Evolutionary conservation across 37 sponge, comb jelly and placozoan species (phyloP).

Genomic region (Agelas oroides): DNA sequence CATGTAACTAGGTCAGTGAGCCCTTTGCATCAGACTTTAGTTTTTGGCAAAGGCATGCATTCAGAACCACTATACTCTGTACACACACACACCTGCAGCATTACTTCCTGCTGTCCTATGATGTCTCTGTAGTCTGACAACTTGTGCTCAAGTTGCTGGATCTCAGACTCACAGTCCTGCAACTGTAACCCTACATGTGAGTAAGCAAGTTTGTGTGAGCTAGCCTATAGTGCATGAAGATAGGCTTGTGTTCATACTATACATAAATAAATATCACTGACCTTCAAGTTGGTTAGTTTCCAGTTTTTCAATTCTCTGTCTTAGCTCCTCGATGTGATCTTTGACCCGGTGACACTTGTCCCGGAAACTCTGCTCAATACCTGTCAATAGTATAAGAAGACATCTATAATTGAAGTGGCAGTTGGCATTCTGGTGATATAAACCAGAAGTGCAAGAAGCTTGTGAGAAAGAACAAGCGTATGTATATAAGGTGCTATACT

Average conservation of each 20-base stretch:
- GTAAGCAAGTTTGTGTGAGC: too few species aligned
- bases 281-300: constrained; percentile 3
- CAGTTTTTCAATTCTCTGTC: constrained; percentile 30
- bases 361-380: constrained; percentile 40
- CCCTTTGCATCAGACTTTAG: too few species aligned
- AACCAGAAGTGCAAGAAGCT: too few species aligned
- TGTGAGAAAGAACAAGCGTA: too few species aligned
- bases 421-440: too few species aligned
- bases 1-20: too few species aligned
- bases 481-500: too few species aligned
- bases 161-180: constrained; percentile 23
- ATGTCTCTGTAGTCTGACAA: constrained; percentile 43
- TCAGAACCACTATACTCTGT: too few species aligned
- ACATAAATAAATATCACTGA: background rate
- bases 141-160: constrained; percentile 23
- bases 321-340: constrained; percentile 28
- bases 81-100: constrained; percentile 1
- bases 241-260: background rate
- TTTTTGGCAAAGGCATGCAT: too few species aligned
- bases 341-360: constrained; percentile 28
- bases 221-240: background rate
- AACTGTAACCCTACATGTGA: background rate
- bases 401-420: too few species aligned
- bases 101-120: constrained; percentile 38
- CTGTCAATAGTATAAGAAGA: background rate